Conservation (phyloP, 2,113 vertebrate genomes). For the Chamaetylas fuelleborni region DNA sequence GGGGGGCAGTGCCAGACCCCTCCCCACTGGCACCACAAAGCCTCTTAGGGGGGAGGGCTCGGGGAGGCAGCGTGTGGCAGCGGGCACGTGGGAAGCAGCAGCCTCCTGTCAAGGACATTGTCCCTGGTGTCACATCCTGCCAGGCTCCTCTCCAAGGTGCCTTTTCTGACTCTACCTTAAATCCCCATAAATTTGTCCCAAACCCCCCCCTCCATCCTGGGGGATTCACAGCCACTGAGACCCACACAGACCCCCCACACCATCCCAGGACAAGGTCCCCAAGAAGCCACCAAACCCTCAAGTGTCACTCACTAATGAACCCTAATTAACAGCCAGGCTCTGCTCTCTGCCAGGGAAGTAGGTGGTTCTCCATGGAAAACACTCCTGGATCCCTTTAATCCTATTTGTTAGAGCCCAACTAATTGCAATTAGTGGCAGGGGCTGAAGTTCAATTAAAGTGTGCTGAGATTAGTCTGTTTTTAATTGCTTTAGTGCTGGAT, state of each 20-base stretch:
- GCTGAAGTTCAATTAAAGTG: constrained; percentile 61
- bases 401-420: constrained; percentile 18
- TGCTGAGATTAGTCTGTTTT: constrained; percentile 27
- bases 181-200: not conserved
- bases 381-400: not conserved
- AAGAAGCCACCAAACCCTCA: not conserved
- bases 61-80: not conserved
- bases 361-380: not conserved
- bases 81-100: not conserved
- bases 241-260: rapidly evolving
- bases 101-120: not conserved
- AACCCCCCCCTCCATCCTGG: rapidly evolving
- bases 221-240: rapidly evolving
- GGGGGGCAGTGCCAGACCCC: rapidly evolving
- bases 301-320: rapidly evolving
- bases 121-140: not conserved
- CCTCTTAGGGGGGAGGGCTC: not conserved
- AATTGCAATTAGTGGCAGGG: constrained; percentile 30
- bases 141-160: rapidly evolving
- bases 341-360: not conserved
- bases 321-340: not conserved
- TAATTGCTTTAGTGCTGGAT: constrained; percentile 57
- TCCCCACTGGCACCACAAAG: not conserved
- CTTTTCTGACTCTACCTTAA: not conserved
- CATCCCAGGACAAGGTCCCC: rapidly evolving